These are phyloP conservation scores for Frankliniella fusca DNA, from an alignment of 2,888 invertebrate species.

Conservation along the genomic window DNA sequence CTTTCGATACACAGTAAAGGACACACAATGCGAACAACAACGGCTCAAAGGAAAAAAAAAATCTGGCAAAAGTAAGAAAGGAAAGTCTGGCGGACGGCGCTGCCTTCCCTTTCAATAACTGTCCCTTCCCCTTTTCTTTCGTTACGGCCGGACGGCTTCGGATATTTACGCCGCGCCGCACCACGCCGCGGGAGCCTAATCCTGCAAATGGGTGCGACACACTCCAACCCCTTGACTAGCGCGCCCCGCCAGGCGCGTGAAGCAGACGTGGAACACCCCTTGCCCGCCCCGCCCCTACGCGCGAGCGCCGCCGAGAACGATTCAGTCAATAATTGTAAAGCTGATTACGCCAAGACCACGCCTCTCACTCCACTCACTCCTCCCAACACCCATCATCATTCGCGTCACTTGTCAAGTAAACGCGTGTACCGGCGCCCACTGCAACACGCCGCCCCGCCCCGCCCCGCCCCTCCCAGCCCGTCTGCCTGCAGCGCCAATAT, in stretches of 20 bases:
- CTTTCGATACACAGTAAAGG: no score
- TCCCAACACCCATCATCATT: neutral
- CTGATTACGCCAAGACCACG: neutral
- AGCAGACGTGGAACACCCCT: neutral
- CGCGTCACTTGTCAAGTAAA: neutral
- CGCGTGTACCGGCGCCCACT: neutral
- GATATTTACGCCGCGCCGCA: no score
- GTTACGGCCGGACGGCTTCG: neutral
- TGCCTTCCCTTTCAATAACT: neutral
- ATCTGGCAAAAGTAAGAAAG: neutral
- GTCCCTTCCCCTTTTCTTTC: neutral
- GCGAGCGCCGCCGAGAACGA: neutral
- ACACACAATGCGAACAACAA: neutral
- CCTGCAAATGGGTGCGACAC: neutral
- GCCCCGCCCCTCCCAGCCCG: neutral
- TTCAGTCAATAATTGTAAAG: slow-evolving; percentile 13
- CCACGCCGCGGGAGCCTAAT: neutral
- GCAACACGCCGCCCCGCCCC: neutral
- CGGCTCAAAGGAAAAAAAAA: neutral
- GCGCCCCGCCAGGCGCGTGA: no score
- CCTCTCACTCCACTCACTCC: no score
- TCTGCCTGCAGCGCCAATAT: neutral
- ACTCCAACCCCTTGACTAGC: neutral
- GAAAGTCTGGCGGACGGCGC: neutral
- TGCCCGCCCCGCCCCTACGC: neutral